Conservation (phyloP, 23 tunicate genomes). For the Trididemnum miniatum region DNA sequence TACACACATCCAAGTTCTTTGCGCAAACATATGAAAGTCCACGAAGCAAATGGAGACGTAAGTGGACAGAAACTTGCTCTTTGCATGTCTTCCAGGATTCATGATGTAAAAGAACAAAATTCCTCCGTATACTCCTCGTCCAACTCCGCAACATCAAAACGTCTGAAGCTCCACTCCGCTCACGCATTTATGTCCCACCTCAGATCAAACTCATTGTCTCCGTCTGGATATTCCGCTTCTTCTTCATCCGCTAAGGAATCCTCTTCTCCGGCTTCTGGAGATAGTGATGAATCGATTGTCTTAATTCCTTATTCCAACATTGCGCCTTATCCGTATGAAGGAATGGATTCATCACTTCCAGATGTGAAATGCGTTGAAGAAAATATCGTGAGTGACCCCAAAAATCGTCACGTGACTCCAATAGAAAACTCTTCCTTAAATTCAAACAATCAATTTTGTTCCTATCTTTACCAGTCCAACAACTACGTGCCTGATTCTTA, state of each 20-base stretch:
- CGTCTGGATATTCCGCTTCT: neutral
- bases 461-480: neutral
- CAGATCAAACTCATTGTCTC: neutral
- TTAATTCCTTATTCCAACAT: neutral
- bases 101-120: neutral
- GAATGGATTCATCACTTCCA: neutral
- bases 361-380: neutral
- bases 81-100: neutral
- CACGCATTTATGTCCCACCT: neutral
- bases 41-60: slow-evolving; percentile 78
- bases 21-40: slow-evolving; percentile 89
- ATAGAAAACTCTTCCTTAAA: too few species aligned
- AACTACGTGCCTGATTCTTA: neutral
- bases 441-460: neutral
- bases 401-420: neutral
- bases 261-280: slow-evolving; percentile 8
- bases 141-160: neutral
- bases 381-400: neutral
- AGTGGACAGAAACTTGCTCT: neutral
- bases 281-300: neutral
- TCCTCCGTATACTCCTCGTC: neutral
- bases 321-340: slow-evolving; percentile 10
- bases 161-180: neutral
- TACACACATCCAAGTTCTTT: slow-evolving; percentile 95
- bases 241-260: slow-evolving; percentile 9